Evolutionary conservation across 2,888 invertebrate genomes (phyloP).

Genomic region (Trachelus troglodyta): DNA sequence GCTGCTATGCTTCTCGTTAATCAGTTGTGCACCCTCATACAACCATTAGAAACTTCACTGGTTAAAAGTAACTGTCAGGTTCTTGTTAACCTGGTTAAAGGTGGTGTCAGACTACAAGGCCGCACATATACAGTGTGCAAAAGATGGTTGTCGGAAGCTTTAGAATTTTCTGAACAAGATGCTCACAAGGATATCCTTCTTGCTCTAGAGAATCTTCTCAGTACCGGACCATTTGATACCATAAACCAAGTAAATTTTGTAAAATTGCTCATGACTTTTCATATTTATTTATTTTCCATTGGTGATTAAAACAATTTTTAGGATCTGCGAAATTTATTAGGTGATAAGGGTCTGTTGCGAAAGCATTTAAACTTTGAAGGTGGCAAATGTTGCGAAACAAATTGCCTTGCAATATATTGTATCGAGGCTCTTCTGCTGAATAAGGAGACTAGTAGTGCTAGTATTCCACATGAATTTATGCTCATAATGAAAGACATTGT

Average conservation of each 20-base stretch:
- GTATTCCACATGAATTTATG: conserved; percentile 40
- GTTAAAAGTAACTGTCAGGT: conserved; percentile 50
- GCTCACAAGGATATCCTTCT: conserved; percentile 38
- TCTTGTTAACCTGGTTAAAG: conserved; percentile 44
- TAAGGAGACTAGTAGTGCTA: conserved; percentile 28
- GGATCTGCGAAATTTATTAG: conserved; percentile 47
- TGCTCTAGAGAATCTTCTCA: conserved; percentile 44
- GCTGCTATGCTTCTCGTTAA: conserved; percentile 44
- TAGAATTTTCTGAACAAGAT: conserved; percentile 39
- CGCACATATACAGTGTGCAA: conserved; percentile 42
- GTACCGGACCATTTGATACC: conserved; percentile 39
- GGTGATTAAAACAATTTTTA: conserved; percentile 22
- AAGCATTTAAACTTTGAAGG: conserved; percentile 34
- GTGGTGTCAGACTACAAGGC: conserved; percentile 40
- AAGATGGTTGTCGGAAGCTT: conserved; percentile 48
- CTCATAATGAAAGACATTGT: conserved; percentile 38
- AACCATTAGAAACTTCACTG: conserved; percentile 43
- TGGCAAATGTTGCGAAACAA: conserved; percentile 45
- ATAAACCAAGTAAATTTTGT: conserved; percentile 39
- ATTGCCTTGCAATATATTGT: conserved; percentile 48
- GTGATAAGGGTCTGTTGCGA: conserved; percentile 38
- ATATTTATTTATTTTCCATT: conserved; percentile 10
- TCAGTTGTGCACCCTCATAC: conserved; percentile 45
- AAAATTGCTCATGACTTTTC: conserved; percentile 2
- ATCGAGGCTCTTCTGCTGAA: conserved; percentile 51